A percentile compares a stretch with the other conserved stretches of the same genome.
Conservation (phyloP, 2,797 vertebrate species). For the Delichon dasypus region DNA sequence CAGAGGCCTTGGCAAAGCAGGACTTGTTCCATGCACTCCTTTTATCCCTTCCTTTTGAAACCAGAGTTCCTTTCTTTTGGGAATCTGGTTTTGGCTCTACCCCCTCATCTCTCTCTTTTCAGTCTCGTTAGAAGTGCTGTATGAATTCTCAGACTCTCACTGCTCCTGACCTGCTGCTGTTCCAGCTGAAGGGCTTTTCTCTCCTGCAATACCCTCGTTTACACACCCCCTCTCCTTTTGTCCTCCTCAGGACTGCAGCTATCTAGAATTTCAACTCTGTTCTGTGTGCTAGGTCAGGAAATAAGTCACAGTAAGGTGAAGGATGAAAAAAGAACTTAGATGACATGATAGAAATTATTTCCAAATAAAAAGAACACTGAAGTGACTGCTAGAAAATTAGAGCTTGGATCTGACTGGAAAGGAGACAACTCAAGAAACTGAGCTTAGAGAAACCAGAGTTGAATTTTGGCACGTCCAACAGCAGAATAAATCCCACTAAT, state of each 20-base stretch:
- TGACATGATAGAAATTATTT: not conserved
- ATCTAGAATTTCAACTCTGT: not conserved
- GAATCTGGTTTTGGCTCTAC: not conserved
- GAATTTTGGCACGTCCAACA: not conserved
- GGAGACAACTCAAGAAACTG: not conserved
- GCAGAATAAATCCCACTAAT: not conserved
- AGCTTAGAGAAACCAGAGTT: not conserved
- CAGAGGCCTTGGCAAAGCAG: not conserved
- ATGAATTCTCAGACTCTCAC: not conserved
- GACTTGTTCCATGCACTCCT: not conserved
- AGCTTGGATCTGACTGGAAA: not conserved
- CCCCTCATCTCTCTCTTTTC: not conserved
- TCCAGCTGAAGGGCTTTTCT: not conserved
- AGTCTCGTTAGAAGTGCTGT: not conserved
- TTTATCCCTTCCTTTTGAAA: not conserved
- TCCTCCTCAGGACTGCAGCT: not conserved
- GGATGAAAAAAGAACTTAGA: not conserved
- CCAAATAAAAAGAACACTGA: not conserved
- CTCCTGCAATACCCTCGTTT: not conserved
- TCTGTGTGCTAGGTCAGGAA: not conserved
- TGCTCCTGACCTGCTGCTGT: not conserved
- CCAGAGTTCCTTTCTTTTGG: not conserved
- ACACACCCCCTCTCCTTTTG: not conserved
- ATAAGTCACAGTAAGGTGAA: not conserved
- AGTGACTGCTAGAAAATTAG: not conserved